Evolutionary conservation across 1,140 invertebrate genomes (phyloP).

Genomic region (Drosophila kanapiae): DNA sequence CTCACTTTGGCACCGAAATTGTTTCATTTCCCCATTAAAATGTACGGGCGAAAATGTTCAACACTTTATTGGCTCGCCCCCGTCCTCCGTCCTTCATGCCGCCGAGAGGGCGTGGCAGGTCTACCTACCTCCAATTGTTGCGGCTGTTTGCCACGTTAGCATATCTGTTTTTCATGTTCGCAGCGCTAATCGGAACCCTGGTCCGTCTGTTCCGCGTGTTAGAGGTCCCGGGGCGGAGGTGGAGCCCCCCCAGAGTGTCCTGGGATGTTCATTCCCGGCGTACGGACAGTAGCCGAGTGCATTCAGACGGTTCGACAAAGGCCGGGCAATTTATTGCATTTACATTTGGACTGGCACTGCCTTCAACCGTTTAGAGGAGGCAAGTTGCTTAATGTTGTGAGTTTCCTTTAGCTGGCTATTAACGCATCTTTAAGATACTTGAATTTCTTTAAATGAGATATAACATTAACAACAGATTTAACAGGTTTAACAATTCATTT

Average conservation of each 20-base stretch:
- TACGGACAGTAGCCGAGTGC: conserved; percentile 23
- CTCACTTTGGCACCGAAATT: conserved; percentile 56
- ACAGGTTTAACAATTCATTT: too few species aligned
- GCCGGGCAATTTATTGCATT: conserved; percentile 22
- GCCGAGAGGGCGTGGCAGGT: conserved; percentile 21
- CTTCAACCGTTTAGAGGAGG: not conserved
- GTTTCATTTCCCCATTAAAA: conserved; percentile 82
- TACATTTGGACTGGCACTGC: conserved; percentile 1
- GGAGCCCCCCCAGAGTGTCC: not conserved
- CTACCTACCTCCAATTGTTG: conserved; percentile 55
- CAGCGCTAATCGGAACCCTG: conserved; percentile 62
- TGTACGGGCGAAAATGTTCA: conserved; percentile 73
- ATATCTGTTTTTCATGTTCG: conserved; percentile 80
- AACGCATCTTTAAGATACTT: not conserved
- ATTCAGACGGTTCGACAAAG: conserved; percentile 20
- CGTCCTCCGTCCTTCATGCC: conserved; percentile 1
- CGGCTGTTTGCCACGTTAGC: conserved; percentile 77
- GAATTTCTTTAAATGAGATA: too few species aligned
- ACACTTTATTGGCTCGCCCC: conserved; percentile 76
- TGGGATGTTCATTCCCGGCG: not conserved
- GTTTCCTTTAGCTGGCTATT: not conserved
- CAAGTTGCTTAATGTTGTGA: not conserved
- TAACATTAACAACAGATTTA: not conserved
- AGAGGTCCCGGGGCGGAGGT: not conserved
- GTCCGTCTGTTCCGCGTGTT: conserved; percentile 28